These are phyloP conservation scores for Apis florea DNA, from an alignment of 1,140 invertebrate species.

Conservation along the genomic window DNA sequence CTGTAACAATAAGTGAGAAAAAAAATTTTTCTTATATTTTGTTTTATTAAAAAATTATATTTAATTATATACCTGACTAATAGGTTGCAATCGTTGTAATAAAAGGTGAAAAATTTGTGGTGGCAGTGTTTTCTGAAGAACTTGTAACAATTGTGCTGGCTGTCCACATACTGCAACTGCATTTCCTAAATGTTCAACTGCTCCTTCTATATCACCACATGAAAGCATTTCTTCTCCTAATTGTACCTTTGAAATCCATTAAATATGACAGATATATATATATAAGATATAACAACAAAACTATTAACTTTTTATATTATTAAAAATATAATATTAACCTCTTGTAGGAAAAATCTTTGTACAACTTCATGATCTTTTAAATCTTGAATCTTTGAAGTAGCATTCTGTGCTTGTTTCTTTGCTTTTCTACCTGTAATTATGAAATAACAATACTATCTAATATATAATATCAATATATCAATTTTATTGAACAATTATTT, in stretches of 20 bases:
- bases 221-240: slow-evolving; percentile 94
- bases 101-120: slow-evolving; percentile 94
- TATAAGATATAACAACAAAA: not conserved
- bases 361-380: slow-evolving; percentile 95
- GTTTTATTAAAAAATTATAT: not conserved
- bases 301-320: not conserved
- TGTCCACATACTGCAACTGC: slow-evolving; percentile 98
- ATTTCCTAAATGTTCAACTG: slow-evolving; percentile 96
- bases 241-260: slow-evolving; percentile 83
- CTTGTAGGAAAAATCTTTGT: slow-evolving; percentile 94
- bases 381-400: slow-evolving; percentile 87
- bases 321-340: slow-evolving; percentile 78
- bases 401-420: slow-evolving; percentile 79
- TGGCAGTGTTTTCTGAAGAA: slow-evolving; percentile 96
- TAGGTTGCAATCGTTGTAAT: slow-evolving; percentile 88
- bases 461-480: slow-evolving; percentile 11
- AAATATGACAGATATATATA: not conserved
- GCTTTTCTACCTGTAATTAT: slow-evolving; percentile 80
- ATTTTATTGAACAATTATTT: not conserved
- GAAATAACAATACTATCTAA: slow-evolving; percentile 46
- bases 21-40: not conserved
- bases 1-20: slow-evolving; percentile 68
- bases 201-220: slow-evolving; percentile 91
- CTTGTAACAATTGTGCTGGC: slow-evolving; percentile 93
- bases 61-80: slow-evolving; percentile 80